phyloP scores from a whole-genome alignment of 1,140 invertebrate genomes.

The Ladona fulva region DNA sequence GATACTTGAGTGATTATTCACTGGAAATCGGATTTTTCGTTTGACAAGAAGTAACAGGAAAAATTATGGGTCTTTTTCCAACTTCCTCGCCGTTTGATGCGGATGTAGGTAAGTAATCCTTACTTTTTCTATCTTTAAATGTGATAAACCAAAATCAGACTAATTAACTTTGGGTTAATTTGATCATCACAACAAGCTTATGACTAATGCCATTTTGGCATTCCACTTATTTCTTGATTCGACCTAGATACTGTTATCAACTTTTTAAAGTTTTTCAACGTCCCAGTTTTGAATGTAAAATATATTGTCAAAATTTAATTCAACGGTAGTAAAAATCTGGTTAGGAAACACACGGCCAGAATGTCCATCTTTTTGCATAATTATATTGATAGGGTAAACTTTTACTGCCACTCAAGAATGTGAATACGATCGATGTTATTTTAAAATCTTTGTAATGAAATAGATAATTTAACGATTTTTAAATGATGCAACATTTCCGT shows the following conservation, averaged over 20 bases:
- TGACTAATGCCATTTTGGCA: neutral
- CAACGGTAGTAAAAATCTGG: too few relatives aligned
- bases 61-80: constrained; percentile 53
- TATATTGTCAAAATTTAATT: too few relatives aligned
- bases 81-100: constrained; percentile 57
- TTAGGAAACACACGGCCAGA: too few relatives aligned
- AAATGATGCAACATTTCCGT: too few relatives aligned
- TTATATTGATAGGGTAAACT: too few relatives aligned
- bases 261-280: neutral
- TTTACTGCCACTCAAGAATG: too few relatives aligned
- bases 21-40: neutral
- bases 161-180: neutral
- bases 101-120: constrained; percentile 56
- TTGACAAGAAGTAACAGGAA: neutral
- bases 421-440: too few relatives aligned
- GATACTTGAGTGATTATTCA: neutral
- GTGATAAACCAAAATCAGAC: too few relatives aligned
- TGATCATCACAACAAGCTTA: neutral
- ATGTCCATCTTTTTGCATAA: too few relatives aligned
- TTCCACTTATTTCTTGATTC: neutral
- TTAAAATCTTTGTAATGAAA: too few relatives aligned
- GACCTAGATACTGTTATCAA: neutral
- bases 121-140: too few relatives aligned
- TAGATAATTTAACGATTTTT: too few relatives aligned
- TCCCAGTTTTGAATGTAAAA: neutral